Conservation (phyloP, 1,140 invertebrate species). For the Aleiodes sp. region DNA sequence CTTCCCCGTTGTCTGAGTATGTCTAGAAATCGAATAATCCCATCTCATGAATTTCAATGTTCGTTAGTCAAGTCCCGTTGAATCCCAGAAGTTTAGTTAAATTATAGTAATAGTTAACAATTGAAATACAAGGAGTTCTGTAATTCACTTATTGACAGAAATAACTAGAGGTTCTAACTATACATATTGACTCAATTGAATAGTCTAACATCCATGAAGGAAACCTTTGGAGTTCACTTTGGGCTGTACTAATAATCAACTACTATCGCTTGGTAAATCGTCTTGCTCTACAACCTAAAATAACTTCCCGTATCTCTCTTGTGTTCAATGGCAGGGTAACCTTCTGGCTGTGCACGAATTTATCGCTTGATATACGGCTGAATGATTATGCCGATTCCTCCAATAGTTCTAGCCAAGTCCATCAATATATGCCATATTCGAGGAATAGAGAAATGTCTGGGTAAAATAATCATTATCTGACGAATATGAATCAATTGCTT, state of each 20-base stretch:
- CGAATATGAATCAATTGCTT: background rate
- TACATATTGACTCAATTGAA: no score
- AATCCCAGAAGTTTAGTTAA: background rate
- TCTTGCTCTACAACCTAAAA: background rate
- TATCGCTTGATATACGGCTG: background rate
- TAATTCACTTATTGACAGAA: no score
- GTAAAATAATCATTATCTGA: no score
- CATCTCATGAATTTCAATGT: conserved; percentile 16
- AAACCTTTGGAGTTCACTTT: no score
- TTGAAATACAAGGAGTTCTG: no score
- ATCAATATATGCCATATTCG: background rate
- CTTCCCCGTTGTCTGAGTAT: background rate
- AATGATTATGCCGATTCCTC: conserved; percentile 2
- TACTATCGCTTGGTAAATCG: background rate
- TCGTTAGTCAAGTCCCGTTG: conserved; percentile 3
- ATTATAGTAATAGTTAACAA: no score
- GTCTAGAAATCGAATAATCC: conserved; percentile 14
- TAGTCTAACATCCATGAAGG: no score
- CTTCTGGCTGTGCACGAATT: background rate
- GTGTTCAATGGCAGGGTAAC: background rate
- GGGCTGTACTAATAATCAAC: no score
- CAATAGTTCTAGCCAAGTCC: background rate
- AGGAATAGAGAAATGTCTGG: no score
- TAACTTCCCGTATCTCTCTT: background rate
- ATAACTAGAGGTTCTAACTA: no score